Percentiles rank a stretch among this genome's conserved stretches.
phyloP scores from a whole-genome alignment of 1,140 invertebrate genomes.

The Magallana angulata region DNA sequence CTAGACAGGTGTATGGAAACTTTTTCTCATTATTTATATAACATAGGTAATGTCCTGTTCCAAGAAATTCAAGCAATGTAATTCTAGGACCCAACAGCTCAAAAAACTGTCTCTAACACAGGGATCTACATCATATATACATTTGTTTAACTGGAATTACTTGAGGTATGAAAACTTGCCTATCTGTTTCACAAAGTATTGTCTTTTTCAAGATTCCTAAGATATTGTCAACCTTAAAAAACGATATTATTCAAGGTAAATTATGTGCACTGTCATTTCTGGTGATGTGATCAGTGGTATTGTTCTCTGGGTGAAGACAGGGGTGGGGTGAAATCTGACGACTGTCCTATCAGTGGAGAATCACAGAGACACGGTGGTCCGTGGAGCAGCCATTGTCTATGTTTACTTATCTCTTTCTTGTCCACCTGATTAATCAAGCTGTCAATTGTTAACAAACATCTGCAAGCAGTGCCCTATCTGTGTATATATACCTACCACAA shows the following conservation, averaged over 20 bases:
- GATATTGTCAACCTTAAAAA: slow-evolving; percentile 10
- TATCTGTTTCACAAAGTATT: too few species aligned
- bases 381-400: not conserved
- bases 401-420: not conserved
- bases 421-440: not conserved
- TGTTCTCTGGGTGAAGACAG: too few species aligned
- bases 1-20: too few species aligned
- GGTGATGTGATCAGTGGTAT: not conserved
- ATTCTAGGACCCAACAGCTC: too few species aligned
- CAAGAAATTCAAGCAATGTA: too few species aligned
- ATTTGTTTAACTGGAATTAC: too few species aligned
- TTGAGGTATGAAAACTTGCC: too few species aligned
- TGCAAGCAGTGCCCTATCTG: not conserved
- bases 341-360: not conserved
- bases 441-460: not conserved
- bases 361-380: not conserved
- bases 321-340: not conserved
- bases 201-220: slow-evolving; percentile 6
- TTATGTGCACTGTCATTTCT: not conserved
- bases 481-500: not conserved
- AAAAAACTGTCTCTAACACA: too few species aligned
- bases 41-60: too few species aligned
- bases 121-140: too few species aligned
- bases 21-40: too few species aligned
- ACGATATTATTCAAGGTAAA: not conserved